phyloP scores from a whole-genome alignment of 2,888 invertebrate genomes.

The Acanthosoma haemorrhoidale region DNA sequence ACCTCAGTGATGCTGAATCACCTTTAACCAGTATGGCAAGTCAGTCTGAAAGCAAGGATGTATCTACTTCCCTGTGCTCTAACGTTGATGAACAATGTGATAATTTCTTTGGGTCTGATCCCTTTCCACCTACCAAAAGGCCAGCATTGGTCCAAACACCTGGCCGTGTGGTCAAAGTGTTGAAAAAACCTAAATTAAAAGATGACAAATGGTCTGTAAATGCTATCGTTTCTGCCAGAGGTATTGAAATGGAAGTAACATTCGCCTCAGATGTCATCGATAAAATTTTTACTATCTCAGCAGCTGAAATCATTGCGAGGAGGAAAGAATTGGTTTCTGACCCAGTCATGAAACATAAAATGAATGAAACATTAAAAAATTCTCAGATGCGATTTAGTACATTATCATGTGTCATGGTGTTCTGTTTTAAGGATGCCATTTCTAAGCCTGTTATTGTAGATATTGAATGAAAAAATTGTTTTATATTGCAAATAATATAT shows the following conservation, averaged over 20 bases:
- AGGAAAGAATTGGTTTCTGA: constrained; percentile 31
- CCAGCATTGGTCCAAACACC: constrained; percentile 7
- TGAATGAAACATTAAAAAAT: constrained; percentile 33
- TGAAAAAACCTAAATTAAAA: constrained; percentile 32
- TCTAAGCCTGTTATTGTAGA: constrained; percentile 33
- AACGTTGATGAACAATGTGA: neutral
- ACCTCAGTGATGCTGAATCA: constrained; percentile 12
- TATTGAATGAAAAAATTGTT: constrained; percentile 9
- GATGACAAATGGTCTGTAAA: constrained; percentile 30
- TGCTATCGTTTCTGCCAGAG: constrained; percentile 30
- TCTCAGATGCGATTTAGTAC: constrained; percentile 30
- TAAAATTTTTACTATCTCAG: constrained; percentile 37
- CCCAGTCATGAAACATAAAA: constrained; percentile 35
- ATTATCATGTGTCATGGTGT: constrained; percentile 32
- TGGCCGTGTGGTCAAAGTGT: constrained; percentile 30
- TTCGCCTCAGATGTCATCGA: constrained; percentile 36
- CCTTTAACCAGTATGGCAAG: neutral
- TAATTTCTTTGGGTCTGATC: neutral
- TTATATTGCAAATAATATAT: neutral
- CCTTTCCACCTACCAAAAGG: constrained; percentile 34
- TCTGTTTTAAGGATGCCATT: constrained; percentile 33
- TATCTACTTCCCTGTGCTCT: neutral
- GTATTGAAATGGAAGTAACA: constrained; percentile 34
- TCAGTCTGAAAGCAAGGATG: neutral
- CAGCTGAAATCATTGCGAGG: constrained; percentile 34